A percentile compares a stretch with the other conserved stretches of the same genome.
Conservation (phyloP, 2,888 invertebrate species). For the Brenthis ino region DNA sequence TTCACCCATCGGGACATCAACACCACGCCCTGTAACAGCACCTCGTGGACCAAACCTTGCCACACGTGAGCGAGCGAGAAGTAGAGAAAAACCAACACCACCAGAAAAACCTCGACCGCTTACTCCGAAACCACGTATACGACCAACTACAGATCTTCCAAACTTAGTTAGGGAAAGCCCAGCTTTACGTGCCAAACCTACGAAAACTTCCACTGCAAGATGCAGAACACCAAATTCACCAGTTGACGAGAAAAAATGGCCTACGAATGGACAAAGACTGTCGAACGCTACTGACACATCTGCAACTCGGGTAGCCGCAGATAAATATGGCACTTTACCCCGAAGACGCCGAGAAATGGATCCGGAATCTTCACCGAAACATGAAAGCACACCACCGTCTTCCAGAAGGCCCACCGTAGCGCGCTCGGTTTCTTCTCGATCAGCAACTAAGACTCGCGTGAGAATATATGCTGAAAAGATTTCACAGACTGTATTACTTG, state of each 20-base stretch:
- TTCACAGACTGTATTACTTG: conserved; percentile 89
- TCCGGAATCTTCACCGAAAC: conserved; percentile 79
- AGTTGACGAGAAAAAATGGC: conserved; percentile 88
- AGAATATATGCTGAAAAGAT: conserved; percentile 91
- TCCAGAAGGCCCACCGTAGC: conserved; percentile 68
- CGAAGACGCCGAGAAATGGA: conserved; percentile 86
- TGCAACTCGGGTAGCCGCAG: conserved; percentile 79
- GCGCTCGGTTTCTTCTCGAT: conserved; percentile 67
- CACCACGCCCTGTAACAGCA: conserved; percentile 77
- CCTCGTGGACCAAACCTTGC: conserved; percentile 77
- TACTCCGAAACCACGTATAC: conserved; percentile 74
- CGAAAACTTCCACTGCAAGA: conserved; percentile 81
- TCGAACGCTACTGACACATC: conserved; percentile 58
- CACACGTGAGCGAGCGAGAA: conserved; percentile 82
- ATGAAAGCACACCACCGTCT: conserved; percentile 63
- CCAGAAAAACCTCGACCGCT: conserved; percentile 75
- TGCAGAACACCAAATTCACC: conserved; percentile 84
- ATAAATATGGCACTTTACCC: conserved; percentile 90
- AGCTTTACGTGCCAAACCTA: conserved; percentile 71
- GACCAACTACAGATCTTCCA: conserved; percentile 79
- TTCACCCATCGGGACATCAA: conserved; percentile 78
- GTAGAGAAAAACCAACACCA: conserved; percentile 81
- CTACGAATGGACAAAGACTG: conserved; percentile 75
- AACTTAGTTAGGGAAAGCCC: conserved; percentile 77
- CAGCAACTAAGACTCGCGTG: conserved; percentile 71